A percentile compares a stretch with the other conserved stretches of the same genome.
Evolutionary conservation across 2,888 invertebrate species (phyloP).

Genomic region (Epinotia ramella): DNA sequence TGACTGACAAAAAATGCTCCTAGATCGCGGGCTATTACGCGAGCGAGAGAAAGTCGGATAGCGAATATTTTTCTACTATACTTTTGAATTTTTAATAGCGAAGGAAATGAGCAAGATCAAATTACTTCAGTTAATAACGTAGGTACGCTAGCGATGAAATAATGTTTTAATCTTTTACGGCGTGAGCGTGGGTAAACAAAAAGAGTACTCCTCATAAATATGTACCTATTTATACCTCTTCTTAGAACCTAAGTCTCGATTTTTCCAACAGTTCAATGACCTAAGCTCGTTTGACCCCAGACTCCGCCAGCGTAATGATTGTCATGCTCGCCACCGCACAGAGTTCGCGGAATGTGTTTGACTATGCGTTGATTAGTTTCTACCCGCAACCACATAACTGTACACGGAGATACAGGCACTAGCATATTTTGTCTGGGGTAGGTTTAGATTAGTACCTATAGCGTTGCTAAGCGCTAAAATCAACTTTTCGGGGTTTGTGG

Average conservation of each 20-base stretch:
- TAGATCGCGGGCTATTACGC: no score
- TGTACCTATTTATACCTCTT: no score
- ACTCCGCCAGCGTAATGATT: conserved; percentile 9
- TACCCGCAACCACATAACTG: conserved; percentile 24
- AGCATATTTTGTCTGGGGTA: neutral
- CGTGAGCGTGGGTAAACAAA: neutral
- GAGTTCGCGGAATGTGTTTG: conserved; percentile 39
- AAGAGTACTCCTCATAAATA: neutral
- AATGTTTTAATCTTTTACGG: neutral
- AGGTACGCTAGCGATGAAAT: neutral
- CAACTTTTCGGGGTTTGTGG: neutral
- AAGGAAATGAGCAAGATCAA: neutral
- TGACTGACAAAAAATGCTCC: no score
- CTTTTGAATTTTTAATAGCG: neutral
- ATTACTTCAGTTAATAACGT: neutral
- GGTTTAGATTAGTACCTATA: neutral
- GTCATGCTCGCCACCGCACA: conserved; percentile 12
- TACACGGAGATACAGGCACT: conserved; percentile 5
- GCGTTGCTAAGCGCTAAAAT: no score
- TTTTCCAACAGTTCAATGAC: neutral
- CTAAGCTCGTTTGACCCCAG: conserved; percentile 8
- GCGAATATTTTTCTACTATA: no score
- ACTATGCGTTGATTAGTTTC: conserved; percentile 43
- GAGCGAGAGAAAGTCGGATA: no score
- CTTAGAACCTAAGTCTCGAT: neutral